Evolutionary conservation across 2,888 invertebrate genomes (phyloP), one percentile per base, ranked within the genome.

Genomic region (Nomada lathburiana): DNA sequence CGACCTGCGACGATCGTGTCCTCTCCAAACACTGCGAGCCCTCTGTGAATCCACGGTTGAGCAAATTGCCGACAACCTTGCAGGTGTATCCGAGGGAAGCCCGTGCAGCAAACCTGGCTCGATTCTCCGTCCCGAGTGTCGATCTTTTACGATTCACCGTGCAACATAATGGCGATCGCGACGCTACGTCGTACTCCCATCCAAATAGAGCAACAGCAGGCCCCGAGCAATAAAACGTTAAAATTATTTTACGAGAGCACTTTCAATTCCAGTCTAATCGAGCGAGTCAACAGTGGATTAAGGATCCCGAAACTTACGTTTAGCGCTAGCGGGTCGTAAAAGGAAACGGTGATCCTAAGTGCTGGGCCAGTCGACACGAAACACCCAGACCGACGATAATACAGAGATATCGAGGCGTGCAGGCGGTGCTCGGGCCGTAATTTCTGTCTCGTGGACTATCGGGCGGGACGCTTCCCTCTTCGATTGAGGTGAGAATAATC

Each of bases 361-460:
- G 83, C 85, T 82, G 53, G 89, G 88, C 90, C 89, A 83, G 86
- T 92, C 83, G 92, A 91, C 93, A 93, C 93, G 93, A 89, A 90
- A 91, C 60, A 50, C 57, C 50, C 42, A 55, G 68, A 53, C 64
- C 36, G 42, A 67, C 70, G 53, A 57, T 67, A 75, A 76, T 80
- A 52, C 44, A 18, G 53, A 77, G 62, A 76, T 73, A 69, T 69
- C 68, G 47, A 4, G 26, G 13, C 74, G 53, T 16, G 73, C 59
- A 26, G 53, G 20, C 26, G 36, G 68, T 5, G 23, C 20, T 44
- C n/a, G 10, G 18, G 62, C 36, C 53, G 55, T 20, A 44, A 29
- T 16, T 53, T 18, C 4, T 23, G 50, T 16, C 23, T 50, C 50
- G 11, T 3, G 9, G n/a, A 5, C 23, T 16, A n/a, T 16, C 50